Evolutionary conservation across 1,140 invertebrate genomes (phyloP), one percentile per base, ranked within the genome.

Genomic region (Aphelinus atriplicis): DNA sequence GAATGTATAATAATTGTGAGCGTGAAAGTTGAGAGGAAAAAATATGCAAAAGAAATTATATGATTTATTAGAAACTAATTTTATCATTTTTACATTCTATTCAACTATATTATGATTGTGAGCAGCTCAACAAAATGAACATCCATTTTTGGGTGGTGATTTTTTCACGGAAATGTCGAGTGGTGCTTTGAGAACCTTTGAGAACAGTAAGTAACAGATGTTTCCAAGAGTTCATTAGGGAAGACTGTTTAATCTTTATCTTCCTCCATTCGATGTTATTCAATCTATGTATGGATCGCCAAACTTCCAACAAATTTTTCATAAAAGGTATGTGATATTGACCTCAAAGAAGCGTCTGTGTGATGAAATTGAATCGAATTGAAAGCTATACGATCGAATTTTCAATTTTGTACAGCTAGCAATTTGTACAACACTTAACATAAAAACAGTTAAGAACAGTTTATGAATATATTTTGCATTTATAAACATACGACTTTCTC

Each of bases 51-150:
- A 69, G 50, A 71, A 3, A 71, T 71, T 71, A 71, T 71, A 71
- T 71, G 80, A 79, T 84, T 85, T 81, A 84, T 79, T 84, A 82
- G 70, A 76, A 9, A 78, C 76, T 86, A 80, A 85, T 86, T 85
- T 88, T 83, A 85, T 86, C 85, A 85, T 84, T 88, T 87, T 87
- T 86, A 85, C 82, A 85, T 81, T 79, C 80, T 74, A 75, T 79
- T 78, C 68, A 73, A 82, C 62, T 80, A 79, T 80, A 78, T 71
- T 83, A 48, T 84, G 80, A 81, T 84, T 84, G 81, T 86, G 81
- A 78, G 77, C 79, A 79, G 68, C 81, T 81, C 68, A 26, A 26
- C 26, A 26, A 26, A 77, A 81, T 82, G 80, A 85, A 86, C 81
- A 83, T 70, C 66, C 53, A 26, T 10, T 62, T 9, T 56, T 26